A percentile compares a stretch with the other conserved stretches of the same genome.
Conservation (phyloP, 2,888 invertebrate genomes). For the Drosophila histrio region DNA sequence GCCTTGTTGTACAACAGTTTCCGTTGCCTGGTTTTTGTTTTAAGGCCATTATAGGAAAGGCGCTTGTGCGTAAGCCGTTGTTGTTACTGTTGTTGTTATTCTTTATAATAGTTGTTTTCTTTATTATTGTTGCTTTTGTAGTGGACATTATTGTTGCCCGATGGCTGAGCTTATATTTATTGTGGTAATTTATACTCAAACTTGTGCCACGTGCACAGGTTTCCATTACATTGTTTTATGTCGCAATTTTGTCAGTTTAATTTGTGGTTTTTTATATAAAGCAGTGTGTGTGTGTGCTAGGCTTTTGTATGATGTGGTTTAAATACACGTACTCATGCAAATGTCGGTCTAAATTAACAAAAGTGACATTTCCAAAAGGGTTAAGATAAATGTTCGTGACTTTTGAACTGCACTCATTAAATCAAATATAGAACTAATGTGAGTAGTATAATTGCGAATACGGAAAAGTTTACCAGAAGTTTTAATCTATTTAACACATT, state of each 20-base stretch:
- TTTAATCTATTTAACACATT: no score
- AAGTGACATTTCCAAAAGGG: constrained; percentile 34
- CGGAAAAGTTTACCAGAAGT: no score
- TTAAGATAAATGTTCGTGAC: constrained; percentile 3
- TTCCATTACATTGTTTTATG: constrained; percentile 38
- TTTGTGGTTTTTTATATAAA: constrained; percentile 27
- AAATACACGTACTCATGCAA: constrained; percentile 22
- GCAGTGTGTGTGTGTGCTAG: constrained; percentile 13
- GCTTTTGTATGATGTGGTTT: constrained; percentile 12
- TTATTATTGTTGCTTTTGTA: constrained; percentile 6
- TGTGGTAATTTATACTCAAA: constrained; percentile 69
- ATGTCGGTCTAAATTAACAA: constrained; percentile 53
- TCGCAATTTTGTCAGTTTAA: constrained; percentile 33
- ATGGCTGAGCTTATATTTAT: constrained; percentile 68
- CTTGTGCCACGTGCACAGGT: constrained; percentile 44
- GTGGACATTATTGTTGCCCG: constrained; percentile 31
- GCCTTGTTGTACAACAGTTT: constrained; percentile 43
- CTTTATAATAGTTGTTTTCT: constrained; percentile 41
- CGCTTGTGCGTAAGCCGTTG: constrained; percentile 47
- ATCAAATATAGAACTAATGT: no score
- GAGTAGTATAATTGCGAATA: no score
- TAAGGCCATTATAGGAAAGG: constrained; percentile 36
- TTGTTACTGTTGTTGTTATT: constrained; percentile 17
- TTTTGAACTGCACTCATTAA: constrained; percentile 27
- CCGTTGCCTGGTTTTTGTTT: constrained; percentile 46